A percentile compares a stretch with the other conserved stretches of the same genome.
Evolutionary conservation across 2,113 vertebrate species (phyloP).

Genomic region (Perca fluviatilis): DNA sequence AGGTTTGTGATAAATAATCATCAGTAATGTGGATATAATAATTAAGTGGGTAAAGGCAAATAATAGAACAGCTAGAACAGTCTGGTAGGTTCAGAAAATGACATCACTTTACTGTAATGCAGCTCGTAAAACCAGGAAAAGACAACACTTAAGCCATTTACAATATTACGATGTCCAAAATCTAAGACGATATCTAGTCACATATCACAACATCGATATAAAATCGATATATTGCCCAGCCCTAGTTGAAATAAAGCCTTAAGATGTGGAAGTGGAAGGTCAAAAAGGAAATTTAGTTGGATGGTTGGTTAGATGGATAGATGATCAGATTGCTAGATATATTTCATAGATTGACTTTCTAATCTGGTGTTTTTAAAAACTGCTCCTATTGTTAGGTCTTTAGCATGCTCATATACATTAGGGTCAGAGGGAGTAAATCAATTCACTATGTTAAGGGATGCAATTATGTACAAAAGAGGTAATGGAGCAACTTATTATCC

Average conservation of each 20-base stretch:
- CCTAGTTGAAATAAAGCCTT: constrained; percentile 25
- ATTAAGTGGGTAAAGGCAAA: too few relatives aligned
- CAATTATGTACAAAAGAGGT: not conserved
- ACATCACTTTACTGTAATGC: too few relatives aligned
- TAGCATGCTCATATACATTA: not conserved
- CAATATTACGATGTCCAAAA: too few relatives aligned
- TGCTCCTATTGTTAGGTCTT: not conserved
- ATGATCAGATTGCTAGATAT: not conserved
- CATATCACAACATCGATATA: too few relatives aligned
- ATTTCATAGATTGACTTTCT: constrained; percentile 10
- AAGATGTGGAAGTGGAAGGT: not conserved
- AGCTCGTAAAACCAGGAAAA: too few relatives aligned
- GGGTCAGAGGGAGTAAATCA: not conserved
- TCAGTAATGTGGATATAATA: too few relatives aligned
- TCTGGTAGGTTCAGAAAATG: too few relatives aligned
- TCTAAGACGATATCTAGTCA: too few relatives aligned
- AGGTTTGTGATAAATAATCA: too few relatives aligned
- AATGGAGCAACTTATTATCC: constrained; percentile 14
- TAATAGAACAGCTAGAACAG: too few relatives aligned
- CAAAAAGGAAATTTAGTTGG: constrained; percentile 2
- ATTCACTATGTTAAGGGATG: not conserved
- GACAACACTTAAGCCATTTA: too few relatives aligned
- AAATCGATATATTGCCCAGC: too few relatives aligned
- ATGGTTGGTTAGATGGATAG: not conserved
- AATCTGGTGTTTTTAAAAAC: not conserved